Percentiles rank a stretch among this genome's conserved stretches.
Evolutionary conservation across 2,113 vertebrate species (phyloP).

Genomic region (Macrotus californicus): DNA sequence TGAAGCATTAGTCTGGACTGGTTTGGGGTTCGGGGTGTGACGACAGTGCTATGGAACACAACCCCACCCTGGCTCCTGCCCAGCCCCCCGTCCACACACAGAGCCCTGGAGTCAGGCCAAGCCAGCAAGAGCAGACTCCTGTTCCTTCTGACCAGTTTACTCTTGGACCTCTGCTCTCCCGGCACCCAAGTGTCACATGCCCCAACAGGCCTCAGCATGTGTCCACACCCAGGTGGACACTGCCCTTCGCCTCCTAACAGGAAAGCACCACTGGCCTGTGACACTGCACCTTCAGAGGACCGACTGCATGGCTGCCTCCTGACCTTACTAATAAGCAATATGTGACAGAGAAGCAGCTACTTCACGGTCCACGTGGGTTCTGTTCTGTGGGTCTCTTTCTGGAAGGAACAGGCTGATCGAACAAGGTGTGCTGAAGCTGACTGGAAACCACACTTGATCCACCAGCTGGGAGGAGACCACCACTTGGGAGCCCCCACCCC

Average conservation of each 20-base stretch:
- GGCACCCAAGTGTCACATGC: constrained; percentile 56
- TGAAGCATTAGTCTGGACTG: background rate
- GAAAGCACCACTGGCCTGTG: background rate
- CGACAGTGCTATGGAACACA: background rate
- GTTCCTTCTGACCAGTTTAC: background rate
- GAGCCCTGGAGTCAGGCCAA: constrained; percentile 21
- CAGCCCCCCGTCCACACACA: background rate
- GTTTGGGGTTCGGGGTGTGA: background rate
- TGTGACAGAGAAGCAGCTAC: constrained; percentile 26
- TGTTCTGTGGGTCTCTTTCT: background rate
- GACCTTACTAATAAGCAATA: constrained; percentile 78
- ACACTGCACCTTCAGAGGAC: background rate
- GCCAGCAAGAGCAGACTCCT: constrained; percentile 33
- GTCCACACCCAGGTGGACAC: background rate
- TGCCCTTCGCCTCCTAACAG: background rate
- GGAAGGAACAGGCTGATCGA: constrained; percentile 29
- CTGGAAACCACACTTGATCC: background rate
- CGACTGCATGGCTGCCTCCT: constrained; percentile 1
- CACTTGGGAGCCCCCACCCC: too few species aligned
- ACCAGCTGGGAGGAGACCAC: background rate
- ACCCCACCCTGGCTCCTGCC: background rate
- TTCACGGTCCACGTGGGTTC: too few species aligned
- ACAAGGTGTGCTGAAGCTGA: background rate
- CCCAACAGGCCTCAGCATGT: background rate
- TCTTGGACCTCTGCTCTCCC: constrained; percentile 57